These are phyloP conservation scores for Albula glossodonta DNA, from an alignment of 2,113 vertebrate species.

Conservation along the genomic window DNA sequence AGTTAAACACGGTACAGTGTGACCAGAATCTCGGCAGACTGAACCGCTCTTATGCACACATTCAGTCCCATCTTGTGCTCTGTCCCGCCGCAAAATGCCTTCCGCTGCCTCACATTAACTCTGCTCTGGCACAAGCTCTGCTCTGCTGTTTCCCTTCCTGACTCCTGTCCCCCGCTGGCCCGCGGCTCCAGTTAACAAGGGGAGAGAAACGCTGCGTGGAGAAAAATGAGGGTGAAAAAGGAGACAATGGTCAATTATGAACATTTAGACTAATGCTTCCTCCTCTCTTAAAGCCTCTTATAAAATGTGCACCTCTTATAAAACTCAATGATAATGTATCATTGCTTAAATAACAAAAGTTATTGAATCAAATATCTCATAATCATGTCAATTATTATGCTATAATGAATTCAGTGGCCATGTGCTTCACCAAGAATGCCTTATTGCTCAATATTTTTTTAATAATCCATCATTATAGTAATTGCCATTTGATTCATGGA, in stretches of 20 bases:
- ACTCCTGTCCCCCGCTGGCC: not conserved
- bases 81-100: no score
- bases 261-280: not conserved
- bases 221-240: constrained; percentile 1
- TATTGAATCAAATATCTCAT: not conserved
- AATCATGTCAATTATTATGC: not conserved
- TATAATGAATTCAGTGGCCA: not conserved
- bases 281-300: not conserved
- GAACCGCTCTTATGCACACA: no score
- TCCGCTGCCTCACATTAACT: no score
- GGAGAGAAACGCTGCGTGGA: not conserved
- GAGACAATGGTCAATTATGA: not conserved
- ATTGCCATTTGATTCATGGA: not conserved
- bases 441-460: not conserved
- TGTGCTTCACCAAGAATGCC: not conserved
- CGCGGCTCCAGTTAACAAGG: not conserved
- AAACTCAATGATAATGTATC: not conserved
- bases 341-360: not conserved
- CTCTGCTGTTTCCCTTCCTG: not conserved
- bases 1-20: no score
- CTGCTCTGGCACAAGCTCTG: not conserved
- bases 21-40: no score
- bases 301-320: not conserved
- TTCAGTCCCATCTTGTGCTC: no score
- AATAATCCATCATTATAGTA: not conserved